phyloP scores from a whole-genome alignment of 1,140 invertebrate genomes.

The Thaumatotibia leucotreta region DNA sequence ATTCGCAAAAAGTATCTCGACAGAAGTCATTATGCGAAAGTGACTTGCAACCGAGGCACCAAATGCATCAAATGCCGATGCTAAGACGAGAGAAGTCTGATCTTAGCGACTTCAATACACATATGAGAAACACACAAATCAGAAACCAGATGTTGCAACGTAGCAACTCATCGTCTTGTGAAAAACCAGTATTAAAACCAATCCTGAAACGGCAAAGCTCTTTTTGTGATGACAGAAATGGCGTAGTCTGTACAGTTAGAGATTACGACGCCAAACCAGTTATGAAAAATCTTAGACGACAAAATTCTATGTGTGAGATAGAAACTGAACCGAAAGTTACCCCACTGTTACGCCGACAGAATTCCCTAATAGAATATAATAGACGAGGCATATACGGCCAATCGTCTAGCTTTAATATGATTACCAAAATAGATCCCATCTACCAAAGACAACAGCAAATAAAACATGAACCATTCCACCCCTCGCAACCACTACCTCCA shows the following conservation, averaged over 20 bases:
- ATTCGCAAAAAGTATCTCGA: conserved; percentile 67
- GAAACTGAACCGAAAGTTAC: conserved; percentile 76
- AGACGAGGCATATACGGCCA: conserved; percentile 65
- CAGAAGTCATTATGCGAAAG: conserved; percentile 72
- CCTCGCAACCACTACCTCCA: conserved; percentile 69
- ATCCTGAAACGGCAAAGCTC: conserved; percentile 73
- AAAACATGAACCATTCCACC: conserved; percentile 72
- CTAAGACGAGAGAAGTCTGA: conserved; percentile 71
- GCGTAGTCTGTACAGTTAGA: conserved; percentile 60
- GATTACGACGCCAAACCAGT: conserved; percentile 66
- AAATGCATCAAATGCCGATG: conserved; percentile 44
- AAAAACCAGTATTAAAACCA: conserved; percentile 67
- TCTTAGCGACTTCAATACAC: conserved; percentile 53
- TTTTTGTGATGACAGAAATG: conserved; percentile 68
- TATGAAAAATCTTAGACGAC: conserved; percentile 55
- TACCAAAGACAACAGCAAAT: conserved; percentile 74
- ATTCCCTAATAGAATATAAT: conserved; percentile 75
- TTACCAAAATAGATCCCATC: conserved; percentile 75
- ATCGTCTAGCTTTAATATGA: conserved; percentile 71
- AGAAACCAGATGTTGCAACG: conserved; percentile 71
- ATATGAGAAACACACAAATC: conserved; percentile 61
- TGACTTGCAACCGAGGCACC: conserved; percentile 65
- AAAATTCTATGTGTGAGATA: conserved; percentile 74
- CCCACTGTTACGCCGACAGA: conserved; percentile 72
- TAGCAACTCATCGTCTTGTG: conserved; percentile 74